These are phyloP conservation scores for Prunella strophiata DNA, from an alignment of 2,797 vertebrate species.

Conservation along the genomic window DNA sequence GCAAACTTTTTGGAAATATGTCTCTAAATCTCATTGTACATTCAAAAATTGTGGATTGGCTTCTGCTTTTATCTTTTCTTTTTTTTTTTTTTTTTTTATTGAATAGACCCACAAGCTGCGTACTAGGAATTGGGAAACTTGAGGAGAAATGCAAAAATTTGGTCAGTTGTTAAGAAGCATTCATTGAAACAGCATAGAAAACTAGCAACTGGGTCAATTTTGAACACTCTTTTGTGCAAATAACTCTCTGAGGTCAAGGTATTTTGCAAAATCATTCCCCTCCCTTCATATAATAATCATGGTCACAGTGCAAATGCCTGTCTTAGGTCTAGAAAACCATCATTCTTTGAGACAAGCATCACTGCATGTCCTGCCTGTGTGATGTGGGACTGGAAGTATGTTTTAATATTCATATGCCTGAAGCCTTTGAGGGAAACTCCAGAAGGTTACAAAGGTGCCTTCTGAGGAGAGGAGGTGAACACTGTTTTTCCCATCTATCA, in stretches of 20 bases:
- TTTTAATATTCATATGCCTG: neutral
- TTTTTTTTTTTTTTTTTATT: neutral
- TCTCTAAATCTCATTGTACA: neutral
- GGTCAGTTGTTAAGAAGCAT: neutral
- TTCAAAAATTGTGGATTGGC: neutral
- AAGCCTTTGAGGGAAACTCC: constrained; percentile 2
- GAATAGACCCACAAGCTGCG: neutral
- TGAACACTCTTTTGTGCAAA: neutral
- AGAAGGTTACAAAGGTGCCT: neutral
- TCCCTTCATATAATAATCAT: neutral
- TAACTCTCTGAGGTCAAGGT: neutral
- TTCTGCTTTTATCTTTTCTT: neutral
- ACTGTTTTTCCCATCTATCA: neutral
- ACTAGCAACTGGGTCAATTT: neutral
- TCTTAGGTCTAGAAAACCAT: neutral
- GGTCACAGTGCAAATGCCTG: neutral
- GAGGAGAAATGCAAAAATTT: neutral
- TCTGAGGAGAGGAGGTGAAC: neutral
- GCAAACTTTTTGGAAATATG: neutral
- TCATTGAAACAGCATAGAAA: neutral
- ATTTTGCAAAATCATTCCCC: constrained; percentile 13
- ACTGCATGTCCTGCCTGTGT: neutral
- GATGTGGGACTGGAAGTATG: constrained; percentile 11
- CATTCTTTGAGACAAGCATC: neutral
- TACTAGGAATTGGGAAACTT: neutral